Evolutionary conservation across 2,797 vertebrate genomes (phyloP), one percentile per base, ranked within the genome.

Genomic region (Discoglossus pictus): DNA sequence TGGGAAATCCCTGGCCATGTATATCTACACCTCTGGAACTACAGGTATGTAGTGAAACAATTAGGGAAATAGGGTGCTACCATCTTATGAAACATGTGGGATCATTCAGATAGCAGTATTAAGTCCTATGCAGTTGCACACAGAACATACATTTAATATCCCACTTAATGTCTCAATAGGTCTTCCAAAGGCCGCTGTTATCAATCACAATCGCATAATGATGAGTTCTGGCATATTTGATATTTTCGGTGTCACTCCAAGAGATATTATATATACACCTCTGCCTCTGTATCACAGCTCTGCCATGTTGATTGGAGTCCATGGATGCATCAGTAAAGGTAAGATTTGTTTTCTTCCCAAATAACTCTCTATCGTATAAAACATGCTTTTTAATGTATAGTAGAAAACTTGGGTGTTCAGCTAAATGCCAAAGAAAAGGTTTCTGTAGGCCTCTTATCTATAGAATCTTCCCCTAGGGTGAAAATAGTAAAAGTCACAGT

Each of bases 1-100:
- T 2, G 82, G 84, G 48, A 80, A 82, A 73, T 89, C 85, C n/a
- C 89, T 92, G 7, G 92, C 91, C 0, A 68, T 93, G 58, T 95
- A 92, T 48, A 94, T 95, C 69, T 95, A 94, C 79, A 97, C 94
- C 9, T 96, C 94, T 54, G 95, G 94, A 72, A 96, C 93, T 16
- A 95, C 93, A 87, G 93, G 94, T 94, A 87, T 75, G n/a, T 55
- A 20, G n/a, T n/a, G 12, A 7, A 2, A 12, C 34, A 35, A 7
- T n/a, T n/a, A n/a, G n/a, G n/a, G n/a, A n/a, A n/a, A n/a, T n/a
- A n/a, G n/a, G n/a, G n/a, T n/a, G n/a, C n/a, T n/a, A n/a, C n/a
- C n/a, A n/a, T n/a, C n/a, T n/a, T n/a, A n/a, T n/a, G n/a, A n/a
- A n/a, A n/a, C n/a, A n/a, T n/a, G n/a, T n/a, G n/a, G n/a, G n/a